Conservation (phyloP, 2,797 vertebrate genomes). For the Graptemys geographica region DNA sequence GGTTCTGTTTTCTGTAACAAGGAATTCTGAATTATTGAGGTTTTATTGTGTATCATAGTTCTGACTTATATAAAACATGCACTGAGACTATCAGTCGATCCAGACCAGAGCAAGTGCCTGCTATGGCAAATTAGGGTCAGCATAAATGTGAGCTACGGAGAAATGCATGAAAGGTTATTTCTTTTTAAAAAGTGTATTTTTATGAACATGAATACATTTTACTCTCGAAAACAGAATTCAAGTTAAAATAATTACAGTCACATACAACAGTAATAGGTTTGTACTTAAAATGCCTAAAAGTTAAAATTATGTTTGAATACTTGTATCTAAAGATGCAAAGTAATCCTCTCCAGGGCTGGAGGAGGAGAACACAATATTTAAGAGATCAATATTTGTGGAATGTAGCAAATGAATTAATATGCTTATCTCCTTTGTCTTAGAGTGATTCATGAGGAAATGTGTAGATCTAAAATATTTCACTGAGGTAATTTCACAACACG, state of each 20-base stretch:
- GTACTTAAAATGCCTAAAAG: neutral
- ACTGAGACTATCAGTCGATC: neutral
- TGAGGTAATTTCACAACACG: slow-evolving; percentile 3
- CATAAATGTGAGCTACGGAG: neutral
- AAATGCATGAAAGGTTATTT: neutral
- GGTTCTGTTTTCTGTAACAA: neutral
- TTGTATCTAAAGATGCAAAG: slow-evolving; percentile 5
- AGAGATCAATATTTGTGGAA: slow-evolving; percentile 30
- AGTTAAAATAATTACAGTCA: neutral
- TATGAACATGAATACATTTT: neutral
- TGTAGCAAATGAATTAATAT: neutral
- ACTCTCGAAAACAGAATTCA: neutral
- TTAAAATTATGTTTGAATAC: neutral
- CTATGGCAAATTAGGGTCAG: neutral
- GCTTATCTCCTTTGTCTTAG: slow-evolving; percentile 39
- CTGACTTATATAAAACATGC: neutral
- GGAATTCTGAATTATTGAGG: neutral
- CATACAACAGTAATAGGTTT: neutral
- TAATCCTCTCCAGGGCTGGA: neutral
- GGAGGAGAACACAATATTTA: slow-evolving; percentile 34
- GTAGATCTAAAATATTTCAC: neutral
- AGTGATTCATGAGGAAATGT: slow-evolving; percentile 57
- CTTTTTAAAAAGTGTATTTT: neutral
- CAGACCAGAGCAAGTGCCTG: neutral
- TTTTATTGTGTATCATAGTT: neutral